Evolutionary conservation across 2,113 vertebrate species (phyloP).

Genomic region (Siphamia tubifer): DNA sequence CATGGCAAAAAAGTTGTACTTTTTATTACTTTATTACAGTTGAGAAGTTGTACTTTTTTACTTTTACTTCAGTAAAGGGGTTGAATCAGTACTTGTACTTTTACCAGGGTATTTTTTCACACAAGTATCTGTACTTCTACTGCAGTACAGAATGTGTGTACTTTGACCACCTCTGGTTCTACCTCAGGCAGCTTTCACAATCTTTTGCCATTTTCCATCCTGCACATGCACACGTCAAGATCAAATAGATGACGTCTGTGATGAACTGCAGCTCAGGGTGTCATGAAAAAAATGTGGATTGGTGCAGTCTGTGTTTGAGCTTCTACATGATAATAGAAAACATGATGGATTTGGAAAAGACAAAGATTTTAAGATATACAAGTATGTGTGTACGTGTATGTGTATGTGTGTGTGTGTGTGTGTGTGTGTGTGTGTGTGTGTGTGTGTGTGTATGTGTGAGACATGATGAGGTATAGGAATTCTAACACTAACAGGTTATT

Average conservation of each 20-base stretch:
- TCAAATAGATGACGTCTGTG: neutral
- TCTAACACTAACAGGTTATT: constrained; percentile 32
- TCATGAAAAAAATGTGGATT: neutral
- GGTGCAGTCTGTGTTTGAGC: neutral
- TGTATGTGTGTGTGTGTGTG: neutral
- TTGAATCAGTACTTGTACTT: no score
- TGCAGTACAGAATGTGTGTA: no score
- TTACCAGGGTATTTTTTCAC: no score
- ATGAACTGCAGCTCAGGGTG: neutral
- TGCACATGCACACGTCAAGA: neutral
- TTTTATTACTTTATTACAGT: no score
- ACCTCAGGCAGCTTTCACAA: neutral
- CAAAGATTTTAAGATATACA: constrained; percentile 9
- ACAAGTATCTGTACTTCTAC: no score
- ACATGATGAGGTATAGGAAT: constrained; percentile 9
- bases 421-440: neutral
- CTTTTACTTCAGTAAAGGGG: no score
- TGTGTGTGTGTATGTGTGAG: neutral
- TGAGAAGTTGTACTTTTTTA: no score
- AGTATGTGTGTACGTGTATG: neutral
- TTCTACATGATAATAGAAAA: neutral
- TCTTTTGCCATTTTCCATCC: neutral
- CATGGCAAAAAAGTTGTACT: no score
- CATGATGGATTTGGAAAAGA: neutral
- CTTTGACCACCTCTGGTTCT: no score